Percentiles rank a stretch among this genome's conserved stretches.
phyloP scores from a whole-genome alignment of 2,797 vertebrate genomes.

The Siniperca obscura region DNA sequence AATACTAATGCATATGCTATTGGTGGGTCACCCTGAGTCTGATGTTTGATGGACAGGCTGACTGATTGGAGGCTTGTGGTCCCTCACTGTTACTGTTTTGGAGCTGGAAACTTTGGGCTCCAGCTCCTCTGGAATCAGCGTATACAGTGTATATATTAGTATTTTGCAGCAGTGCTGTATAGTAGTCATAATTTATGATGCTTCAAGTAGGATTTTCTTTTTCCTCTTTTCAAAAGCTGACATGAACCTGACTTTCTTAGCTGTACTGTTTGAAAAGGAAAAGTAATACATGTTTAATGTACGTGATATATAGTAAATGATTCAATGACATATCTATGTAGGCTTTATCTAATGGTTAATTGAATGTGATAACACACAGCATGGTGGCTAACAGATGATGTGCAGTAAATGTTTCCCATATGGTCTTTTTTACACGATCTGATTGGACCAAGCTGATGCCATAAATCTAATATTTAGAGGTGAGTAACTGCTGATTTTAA shows the following conservation, averaged over 20 bases:
- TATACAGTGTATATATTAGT: slow-evolving; percentile 72
- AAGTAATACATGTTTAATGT: slow-evolving; percentile 29
- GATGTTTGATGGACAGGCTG: slow-evolving; percentile 33
- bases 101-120: slow-evolving; percentile 46
- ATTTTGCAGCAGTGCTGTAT: slow-evolving; percentile 69
- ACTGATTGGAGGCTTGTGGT: slow-evolving; percentile 24
- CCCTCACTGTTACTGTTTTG: slow-evolving; percentile 51
- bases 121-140: slow-evolving; percentile 56
- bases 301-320: slow-evolving; percentile 33
- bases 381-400: slow-evolving; percentile 34
- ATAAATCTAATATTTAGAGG: slow-evolving; percentile 56
- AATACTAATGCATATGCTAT: not conserved
- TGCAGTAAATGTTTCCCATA: slow-evolving; percentile 37
- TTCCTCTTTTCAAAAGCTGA: slow-evolving; percentile 33
- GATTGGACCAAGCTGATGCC: slow-evolving; percentile 43
- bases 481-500: slow-evolving; percentile 48
- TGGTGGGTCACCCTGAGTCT: slow-evolving; percentile 21
- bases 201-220: slow-evolving; percentile 35
- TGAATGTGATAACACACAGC: slow-evolving; percentile 41
- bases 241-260: slow-evolving; percentile 39
- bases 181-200: slow-evolving; percentile 70
- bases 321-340: slow-evolving; percentile 35
- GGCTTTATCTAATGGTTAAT: slow-evolving; percentile 32
- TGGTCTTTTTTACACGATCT: slow-evolving; percentile 41
- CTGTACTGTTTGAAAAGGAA: slow-evolving; percentile 37